Conservation (phyloP, 2,113 vertebrate species). For the Rhodinocichla rosea region DNA sequence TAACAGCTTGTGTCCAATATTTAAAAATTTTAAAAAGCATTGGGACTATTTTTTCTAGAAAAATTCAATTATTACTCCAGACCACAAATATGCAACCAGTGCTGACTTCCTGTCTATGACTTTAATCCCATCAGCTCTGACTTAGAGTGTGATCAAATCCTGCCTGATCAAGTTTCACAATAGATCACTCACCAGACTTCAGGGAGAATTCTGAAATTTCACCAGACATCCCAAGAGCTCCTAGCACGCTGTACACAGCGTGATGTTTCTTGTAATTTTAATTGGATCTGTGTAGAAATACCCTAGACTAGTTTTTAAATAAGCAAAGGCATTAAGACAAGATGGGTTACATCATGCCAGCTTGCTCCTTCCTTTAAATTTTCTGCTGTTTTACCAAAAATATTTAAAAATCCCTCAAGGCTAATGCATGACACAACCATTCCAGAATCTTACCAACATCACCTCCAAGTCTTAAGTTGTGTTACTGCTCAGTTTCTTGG, state of each 20-base stretch:
- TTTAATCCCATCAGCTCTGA: constrained; percentile 31
- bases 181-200: background rate
- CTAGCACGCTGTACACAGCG: background rate
- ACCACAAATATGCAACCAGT: constrained; percentile 46
- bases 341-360: background rate
- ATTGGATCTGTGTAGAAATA: background rate
- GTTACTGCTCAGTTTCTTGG: background rate
- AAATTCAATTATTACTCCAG: constrained; percentile 23
- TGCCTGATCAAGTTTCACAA: constrained; percentile 34
- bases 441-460: background rate
- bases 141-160: constrained; percentile 14
- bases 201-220: constrained; percentile 41
- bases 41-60: constrained; percentile 14
- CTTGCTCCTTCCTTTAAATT: background rate
- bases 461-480: background rate
- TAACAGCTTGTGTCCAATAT: constrained; percentile 8
- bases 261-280: background rate
- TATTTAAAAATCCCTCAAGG: background rate
- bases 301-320: background rate
- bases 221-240: background rate
- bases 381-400: background rate
- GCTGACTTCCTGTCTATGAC: constrained; percentile 45
- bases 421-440: background rate
- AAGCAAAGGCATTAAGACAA: background rate
- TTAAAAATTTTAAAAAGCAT: constrained; percentile 16